phyloP scores from a whole-genome alignment of 2,888 invertebrate genomes.

The Carabus problematicus region DNA sequence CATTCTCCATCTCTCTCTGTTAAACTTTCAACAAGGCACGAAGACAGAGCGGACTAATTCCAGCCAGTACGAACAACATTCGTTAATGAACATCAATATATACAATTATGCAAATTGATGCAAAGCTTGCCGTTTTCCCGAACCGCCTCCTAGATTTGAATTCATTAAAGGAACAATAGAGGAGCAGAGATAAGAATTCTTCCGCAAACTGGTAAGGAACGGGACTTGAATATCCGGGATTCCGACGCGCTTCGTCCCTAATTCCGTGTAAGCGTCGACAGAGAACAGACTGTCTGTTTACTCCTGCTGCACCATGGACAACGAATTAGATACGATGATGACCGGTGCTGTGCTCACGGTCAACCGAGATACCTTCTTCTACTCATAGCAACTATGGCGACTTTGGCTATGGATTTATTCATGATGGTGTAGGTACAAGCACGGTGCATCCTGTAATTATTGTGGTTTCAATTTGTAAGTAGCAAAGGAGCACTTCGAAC shows the following conservation, averaged over 20 bases:
- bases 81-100: conserved; percentile 61
- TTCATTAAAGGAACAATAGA: conserved; percentile 54
- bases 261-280: conserved; percentile 18
- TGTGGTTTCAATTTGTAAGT: too few species aligned
- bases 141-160: conserved; percentile 58
- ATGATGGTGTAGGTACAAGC: too few species aligned
- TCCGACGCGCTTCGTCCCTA: conserved; percentile 15
- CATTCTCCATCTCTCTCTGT: background rate
- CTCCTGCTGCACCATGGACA: too few species aligned
- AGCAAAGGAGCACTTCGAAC: too few species aligned
- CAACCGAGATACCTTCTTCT: too few species aligned
- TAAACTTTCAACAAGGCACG: conserved; percentile 24
- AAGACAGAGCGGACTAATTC: conserved; percentile 41
- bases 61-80: conserved; percentile 52
- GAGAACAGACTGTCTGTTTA: background rate
- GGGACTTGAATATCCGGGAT: conserved; percentile 39
- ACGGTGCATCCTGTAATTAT: too few species aligned
- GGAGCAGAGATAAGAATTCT: conserved; percentile 40
- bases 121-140: conserved; percentile 58
- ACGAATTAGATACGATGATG: too few species aligned
- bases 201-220: conserved; percentile 40
- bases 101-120: conserved; percentile 61
- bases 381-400: too few species aligned
- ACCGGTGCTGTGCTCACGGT: too few species aligned
- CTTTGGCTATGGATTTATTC: too few species aligned